These are phyloP conservation scores for Otolemur crassicaudatus DNA, from an alignment of 2,797 vertebrate genomes.

Conservation along the genomic window DNA sequence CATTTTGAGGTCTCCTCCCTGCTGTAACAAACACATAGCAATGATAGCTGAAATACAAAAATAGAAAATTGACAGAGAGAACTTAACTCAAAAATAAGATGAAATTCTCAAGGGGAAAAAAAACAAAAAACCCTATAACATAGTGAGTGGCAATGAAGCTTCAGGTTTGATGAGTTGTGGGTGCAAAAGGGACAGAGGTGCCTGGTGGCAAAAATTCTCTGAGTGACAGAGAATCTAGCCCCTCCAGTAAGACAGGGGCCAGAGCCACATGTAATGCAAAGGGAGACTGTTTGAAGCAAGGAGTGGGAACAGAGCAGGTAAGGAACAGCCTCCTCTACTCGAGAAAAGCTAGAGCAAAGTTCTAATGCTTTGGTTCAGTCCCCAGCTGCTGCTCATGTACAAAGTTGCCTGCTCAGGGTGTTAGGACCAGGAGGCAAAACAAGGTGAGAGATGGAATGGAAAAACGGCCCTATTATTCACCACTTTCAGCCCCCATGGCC, in stretches of 20 bases:
- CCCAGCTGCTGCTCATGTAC: neutral
- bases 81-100: conserved; percentile 45
- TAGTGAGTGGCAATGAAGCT: neutral
- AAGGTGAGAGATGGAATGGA: neutral
- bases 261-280: neutral
- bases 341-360: neutral
- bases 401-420: neutral
- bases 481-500: neutral
- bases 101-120: conserved; percentile 11
- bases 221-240: neutral
- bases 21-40: neutral
- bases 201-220: neutral
- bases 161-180: neutral
- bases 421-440: neutral
- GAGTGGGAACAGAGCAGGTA: neutral
- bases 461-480: neutral
- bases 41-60: conserved; percentile 52
- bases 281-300: neutral
- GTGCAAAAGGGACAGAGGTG: neutral
- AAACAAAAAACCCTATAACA: neutral
- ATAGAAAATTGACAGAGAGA: conserved; percentile 12
- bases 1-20: conserved; percentile 45
- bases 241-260: neutral
- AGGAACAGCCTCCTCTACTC: neutral
- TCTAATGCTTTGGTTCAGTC: neutral